Percentiles rank a stretch among this genome's conserved stretches.
These are phyloP conservation scores for Sesia bembeciformis DNA, from an alignment of 2,888 invertebrate species.

Conservation along the genomic window DNA sequence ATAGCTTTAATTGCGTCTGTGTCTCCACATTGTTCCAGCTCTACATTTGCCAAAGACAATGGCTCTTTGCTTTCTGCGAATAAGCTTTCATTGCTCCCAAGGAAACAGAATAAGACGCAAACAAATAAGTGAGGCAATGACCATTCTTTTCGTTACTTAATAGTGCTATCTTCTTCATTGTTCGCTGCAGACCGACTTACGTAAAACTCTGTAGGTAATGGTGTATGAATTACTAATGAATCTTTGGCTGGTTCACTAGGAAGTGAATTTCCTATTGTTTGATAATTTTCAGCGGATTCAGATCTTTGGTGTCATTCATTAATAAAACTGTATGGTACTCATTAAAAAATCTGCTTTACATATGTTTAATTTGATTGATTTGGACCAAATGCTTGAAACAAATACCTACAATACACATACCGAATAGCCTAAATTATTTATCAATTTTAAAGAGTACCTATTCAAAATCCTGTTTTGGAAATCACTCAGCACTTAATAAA, in stretches of 20 bases:
- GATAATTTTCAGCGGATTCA: slow-evolving; percentile 3
- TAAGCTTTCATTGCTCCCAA: slow-evolving; percentile 48
- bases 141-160: slow-evolving; percentile 58
- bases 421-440: too few species aligned
- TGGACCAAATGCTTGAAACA: too few species aligned
- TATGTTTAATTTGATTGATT: too few species aligned
- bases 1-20: slow-evolving; percentile 17
- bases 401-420: too few species aligned
- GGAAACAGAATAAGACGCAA: slow-evolving; percentile 40
- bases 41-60: slow-evolving; percentile 31
- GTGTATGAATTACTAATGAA: slow-evolving; percentile 42
- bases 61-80: slow-evolving; percentile 33
- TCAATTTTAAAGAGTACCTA: too few species aligned
- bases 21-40: slow-evolving; percentile 7
- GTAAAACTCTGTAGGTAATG: slow-evolving; percentile 55
- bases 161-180: slow-evolving; percentile 63
- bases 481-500: too few species aligned
- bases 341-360: too few species aligned
- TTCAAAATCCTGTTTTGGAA: too few species aligned
- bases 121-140: slow-evolving; percentile 63
- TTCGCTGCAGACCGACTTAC: slow-evolving; percentile 45
- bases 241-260: slow-evolving; percentile 33
- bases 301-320: neutral
- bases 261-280: slow-evolving; percentile 52
- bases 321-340: neutral